These are phyloP conservation scores for Mobula birostris DNA, from an alignment of 2,113 vertebrate genomes.

Conservation along the genomic window DNA sequence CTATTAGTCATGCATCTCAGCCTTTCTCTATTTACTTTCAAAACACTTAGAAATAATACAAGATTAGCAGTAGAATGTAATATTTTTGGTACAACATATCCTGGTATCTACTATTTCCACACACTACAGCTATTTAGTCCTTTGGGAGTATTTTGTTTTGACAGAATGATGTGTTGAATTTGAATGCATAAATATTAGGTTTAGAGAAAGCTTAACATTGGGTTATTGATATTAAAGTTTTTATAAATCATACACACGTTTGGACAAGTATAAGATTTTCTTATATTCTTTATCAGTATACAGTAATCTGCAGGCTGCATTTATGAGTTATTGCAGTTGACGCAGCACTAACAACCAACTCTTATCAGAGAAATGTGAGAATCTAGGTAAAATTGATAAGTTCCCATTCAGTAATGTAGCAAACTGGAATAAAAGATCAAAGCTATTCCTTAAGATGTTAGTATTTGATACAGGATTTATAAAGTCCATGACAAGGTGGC, in stretches of 20 bases:
- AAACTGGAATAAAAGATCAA: constrained; percentile 4
- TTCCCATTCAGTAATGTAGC: background rate
- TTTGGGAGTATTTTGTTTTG: constrained; percentile 71
- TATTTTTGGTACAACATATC: constrained; percentile 75
- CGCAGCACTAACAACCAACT: constrained; percentile 74
- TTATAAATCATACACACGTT: constrained; percentile 75
- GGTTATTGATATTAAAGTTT: constrained; percentile 67
- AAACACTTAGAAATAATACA: constrained; percentile 90
- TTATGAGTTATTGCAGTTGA: constrained; percentile 70
- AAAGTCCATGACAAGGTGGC: background rate
- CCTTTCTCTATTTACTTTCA: constrained; percentile 82
- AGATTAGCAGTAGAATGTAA: constrained; percentile 77
- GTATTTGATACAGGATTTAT: background rate
- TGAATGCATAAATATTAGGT: constrained; percentile 69
- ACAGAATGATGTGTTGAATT: constrained; percentile 76
- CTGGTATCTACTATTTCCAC: constrained; percentile 83
- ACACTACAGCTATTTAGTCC: constrained; percentile 66
- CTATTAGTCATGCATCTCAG: constrained; percentile 96
- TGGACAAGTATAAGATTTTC: constrained; percentile 63
- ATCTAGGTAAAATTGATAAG: constrained; percentile 41
- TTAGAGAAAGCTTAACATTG: constrained; percentile 67
- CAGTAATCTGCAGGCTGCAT: constrained; percentile 68
- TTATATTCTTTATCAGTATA: constrained; percentile 43
- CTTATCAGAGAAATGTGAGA: constrained; percentile 63
- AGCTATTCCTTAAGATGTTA: background rate